Percentiles rank a stretch among this genome's conserved stretches.
Conservation (phyloP, 2,797 vertebrate genomes). For the Prionace glauca region DNA sequence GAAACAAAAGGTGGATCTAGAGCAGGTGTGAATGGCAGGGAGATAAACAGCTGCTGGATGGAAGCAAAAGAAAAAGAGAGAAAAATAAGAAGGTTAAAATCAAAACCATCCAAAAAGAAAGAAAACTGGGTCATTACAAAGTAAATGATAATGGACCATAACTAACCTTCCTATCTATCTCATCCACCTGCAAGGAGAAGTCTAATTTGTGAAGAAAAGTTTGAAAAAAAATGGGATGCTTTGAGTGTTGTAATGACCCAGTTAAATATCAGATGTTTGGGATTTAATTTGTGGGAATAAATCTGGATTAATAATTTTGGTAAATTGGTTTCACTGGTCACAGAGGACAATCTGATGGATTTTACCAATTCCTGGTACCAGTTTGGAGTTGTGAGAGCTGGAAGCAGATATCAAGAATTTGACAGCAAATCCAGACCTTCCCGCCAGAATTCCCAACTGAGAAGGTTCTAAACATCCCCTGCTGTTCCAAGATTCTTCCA, state of each 20-base stretch:
- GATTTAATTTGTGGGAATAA: constrained; percentile 50
- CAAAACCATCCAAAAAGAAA: too few relatives aligned
- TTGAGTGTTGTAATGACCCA: constrained; percentile 47
- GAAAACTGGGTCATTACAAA: too few relatives aligned
- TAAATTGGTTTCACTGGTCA: background rate
- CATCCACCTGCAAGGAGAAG: too few relatives aligned
- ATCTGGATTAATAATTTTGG: constrained; percentile 33
- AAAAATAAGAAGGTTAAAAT: too few relatives aligned
- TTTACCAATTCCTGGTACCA: background rate
- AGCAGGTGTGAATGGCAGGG: too few relatives aligned
- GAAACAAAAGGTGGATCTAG: too few relatives aligned
- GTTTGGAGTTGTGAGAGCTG: background rate
- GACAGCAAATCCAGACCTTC: background rate
- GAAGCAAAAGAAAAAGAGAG: too few relatives aligned
- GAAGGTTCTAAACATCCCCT: background rate
- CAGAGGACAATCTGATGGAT: background rate
- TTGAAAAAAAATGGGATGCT: too few relatives aligned
- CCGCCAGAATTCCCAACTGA: background rate
- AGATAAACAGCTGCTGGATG: too few relatives aligned
- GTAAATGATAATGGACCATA: too few relatives aligned
- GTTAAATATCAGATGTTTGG: constrained; percentile 56
- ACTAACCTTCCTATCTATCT: too few relatives aligned
- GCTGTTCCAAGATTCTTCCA: background rate
- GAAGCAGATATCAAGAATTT: background rate
- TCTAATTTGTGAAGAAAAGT: too few relatives aligned